A percentile compares a stretch with the other conserved stretches of the same genome.
phyloP scores from a whole-genome alignment of 2,888 invertebrate genomes.

The Punctoribates punctum region DNA sequence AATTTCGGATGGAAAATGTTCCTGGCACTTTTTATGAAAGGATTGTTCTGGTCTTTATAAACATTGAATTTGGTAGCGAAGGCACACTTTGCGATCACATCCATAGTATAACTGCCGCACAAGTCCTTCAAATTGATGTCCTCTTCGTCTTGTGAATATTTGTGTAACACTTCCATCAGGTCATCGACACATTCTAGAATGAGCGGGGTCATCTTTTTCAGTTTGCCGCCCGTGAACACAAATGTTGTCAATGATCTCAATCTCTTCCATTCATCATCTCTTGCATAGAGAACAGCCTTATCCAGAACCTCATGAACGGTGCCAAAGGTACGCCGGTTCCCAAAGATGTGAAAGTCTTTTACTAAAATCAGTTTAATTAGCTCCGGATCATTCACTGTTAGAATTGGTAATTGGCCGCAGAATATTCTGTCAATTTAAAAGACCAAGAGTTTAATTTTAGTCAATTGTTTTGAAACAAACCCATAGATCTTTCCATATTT shows the following conservation, averaged over 20 bases:
- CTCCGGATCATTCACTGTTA: neutral
- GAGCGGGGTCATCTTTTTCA: neutral
- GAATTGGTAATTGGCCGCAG: neutral
- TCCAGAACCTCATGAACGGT: neutral
- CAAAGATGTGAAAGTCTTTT: neutral
- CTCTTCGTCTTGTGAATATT: neutral
- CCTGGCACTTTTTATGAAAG: neutral
- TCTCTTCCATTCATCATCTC: slow-evolving; percentile 3
- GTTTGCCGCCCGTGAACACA: neutral
- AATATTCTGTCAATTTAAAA: neutral
- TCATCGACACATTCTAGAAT: neutral
- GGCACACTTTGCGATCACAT: slow-evolving; percentile 62
- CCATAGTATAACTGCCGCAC: slow-evolving; percentile 60
- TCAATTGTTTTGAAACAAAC: neutral
- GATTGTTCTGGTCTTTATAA: slow-evolving; percentile 11
- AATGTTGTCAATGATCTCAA: neutral
- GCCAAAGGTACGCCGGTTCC: neutral
- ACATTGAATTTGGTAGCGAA: slow-evolving; percentile 62
- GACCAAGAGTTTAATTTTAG: neutral
- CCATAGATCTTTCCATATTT: slow-evolving; percentile 28
- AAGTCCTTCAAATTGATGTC: slow-evolving; percentile 22
- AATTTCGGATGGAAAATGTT: neutral
- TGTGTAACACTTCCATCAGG: neutral
- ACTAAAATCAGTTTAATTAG: neutral
- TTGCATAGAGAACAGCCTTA: neutral